Evolutionary conservation across 1,140 invertebrate species (phyloP).

Genomic region (Lordiphosa stackelbergi): DNA sequence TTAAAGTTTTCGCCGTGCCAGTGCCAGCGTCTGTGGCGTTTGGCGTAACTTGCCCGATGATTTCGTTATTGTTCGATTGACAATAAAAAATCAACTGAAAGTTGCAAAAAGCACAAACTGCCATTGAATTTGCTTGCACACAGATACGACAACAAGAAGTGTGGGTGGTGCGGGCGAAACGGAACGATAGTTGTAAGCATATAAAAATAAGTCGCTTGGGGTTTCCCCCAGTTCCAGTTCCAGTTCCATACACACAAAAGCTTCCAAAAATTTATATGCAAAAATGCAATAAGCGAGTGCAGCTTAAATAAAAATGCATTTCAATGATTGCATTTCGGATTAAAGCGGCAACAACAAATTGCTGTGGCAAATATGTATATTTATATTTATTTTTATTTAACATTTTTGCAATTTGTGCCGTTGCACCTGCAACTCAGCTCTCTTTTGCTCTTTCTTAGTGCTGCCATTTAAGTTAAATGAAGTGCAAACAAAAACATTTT

Average conservation of each 20-base stretch:
- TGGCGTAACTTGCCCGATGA: slow-evolving; percentile 72
- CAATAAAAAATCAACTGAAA: slow-evolving; percentile 75
- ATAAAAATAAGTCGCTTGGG: slow-evolving; percentile 66
- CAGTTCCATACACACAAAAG: slow-evolving; percentile 32
- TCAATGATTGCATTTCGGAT: slow-evolving; percentile 73
- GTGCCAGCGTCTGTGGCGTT: slow-evolving; percentile 45
- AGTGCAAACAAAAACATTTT: slow-evolving; percentile 72
- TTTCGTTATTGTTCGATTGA: slow-evolving; percentile 75
- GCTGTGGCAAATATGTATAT: slow-evolving; percentile 14
- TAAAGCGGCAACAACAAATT: slow-evolving; percentile 36
- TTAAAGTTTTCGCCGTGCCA: slow-evolving; percentile 69
- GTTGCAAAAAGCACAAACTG: slow-evolving; percentile 69
- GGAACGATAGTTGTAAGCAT: slow-evolving; percentile 44
- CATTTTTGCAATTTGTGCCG: slow-evolving; percentile 1
- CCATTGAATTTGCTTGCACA: slow-evolving; percentile 55
- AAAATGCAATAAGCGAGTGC: slow-evolving; percentile 67
- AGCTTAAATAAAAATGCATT: slow-evolving; percentile 73
- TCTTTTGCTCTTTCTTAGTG: slow-evolving; percentile 26
- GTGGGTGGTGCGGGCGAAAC: slow-evolving; percentile 13
- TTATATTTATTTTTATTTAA: slow-evolving; percentile 47
- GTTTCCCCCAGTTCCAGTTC: neutral
- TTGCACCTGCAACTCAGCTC: slow-evolving; percentile 11
- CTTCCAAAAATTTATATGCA: slow-evolving; percentile 66
- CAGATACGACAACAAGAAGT: slow-evolving; percentile 5
- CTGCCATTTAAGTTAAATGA: slow-evolving; percentile 60